Evolutionary conservation across 2,797 vertebrate species (phyloP).

Genomic region (Thunnus albacares): DNA sequence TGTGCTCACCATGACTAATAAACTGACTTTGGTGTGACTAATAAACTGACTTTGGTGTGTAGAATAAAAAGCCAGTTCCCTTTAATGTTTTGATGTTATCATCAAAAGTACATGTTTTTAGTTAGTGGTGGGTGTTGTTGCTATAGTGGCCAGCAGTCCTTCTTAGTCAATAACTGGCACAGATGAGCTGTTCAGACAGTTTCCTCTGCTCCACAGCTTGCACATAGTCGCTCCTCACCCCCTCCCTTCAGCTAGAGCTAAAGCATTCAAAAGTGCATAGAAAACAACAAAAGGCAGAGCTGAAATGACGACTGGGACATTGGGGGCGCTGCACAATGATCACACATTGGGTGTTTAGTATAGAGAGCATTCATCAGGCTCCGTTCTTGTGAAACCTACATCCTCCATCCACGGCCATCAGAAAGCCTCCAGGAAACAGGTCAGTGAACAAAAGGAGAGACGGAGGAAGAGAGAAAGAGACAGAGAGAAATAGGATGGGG

Average conservation of each 20-base stretch:
- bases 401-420: slow-evolving; percentile 54
- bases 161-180: slow-evolving; percentile 17
- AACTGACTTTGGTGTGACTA: neutral
- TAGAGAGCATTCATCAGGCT: slow-evolving; percentile 47
- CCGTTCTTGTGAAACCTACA: slow-evolving; percentile 50
- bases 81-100: slow-evolving; percentile 3
- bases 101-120: neutral
- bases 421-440: slow-evolving; percentile 80
- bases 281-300: slow-evolving; percentile 29
- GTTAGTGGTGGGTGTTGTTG: neutral
- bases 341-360: slow-evolving; percentile 19
- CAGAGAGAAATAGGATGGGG: slow-evolving; percentile 41
- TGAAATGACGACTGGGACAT: slow-evolving; percentile 4
- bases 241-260: neutral
- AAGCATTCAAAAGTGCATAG: slow-evolving; percentile 11
- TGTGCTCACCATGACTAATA: neutral
- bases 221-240: neutral
- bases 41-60: neutral
- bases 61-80: neutral
- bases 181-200: neutral
- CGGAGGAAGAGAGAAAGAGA: slow-evolving; percentile 39
- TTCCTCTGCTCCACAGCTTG: neutral
- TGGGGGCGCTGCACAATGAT: neutral
- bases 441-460: slow-evolving; percentile 72
- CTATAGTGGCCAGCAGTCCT: slow-evolving; percentile 16